A percentile compares a stretch with the other conserved stretches of the same genome.
Conservation (phyloP, 2,888 invertebrate genomes). For the Vandiemenella viatica region DNA sequence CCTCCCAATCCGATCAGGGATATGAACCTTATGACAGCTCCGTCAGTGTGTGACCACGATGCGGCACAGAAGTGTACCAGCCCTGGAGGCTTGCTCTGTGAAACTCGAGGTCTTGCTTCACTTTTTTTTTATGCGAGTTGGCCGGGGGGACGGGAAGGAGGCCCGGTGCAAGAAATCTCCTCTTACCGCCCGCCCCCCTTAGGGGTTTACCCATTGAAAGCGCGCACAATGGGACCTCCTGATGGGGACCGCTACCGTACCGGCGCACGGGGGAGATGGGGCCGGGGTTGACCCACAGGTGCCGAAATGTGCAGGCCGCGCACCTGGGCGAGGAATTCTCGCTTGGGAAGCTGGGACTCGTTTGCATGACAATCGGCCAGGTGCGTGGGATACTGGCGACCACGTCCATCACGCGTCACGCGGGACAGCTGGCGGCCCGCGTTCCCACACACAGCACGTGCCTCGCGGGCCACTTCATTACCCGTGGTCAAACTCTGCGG, state of each 20-base stretch:
- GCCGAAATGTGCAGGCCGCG: background rate
- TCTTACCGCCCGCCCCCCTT: background rate
- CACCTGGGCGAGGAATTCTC: background rate
- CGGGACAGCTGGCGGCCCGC: background rate
- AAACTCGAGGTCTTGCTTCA: background rate
- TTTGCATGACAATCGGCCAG: background rate
- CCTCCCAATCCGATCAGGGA: too few relatives aligned
- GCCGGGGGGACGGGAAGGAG: background rate
- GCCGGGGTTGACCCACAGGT: background rate
- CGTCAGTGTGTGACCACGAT: background rate
- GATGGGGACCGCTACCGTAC: background rate
- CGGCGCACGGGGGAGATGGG: background rate
- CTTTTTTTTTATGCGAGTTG: too few relatives aligned
- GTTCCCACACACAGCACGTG: background rate
- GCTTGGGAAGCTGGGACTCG: background rate
- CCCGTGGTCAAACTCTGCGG: too few relatives aligned
- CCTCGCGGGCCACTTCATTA: too few relatives aligned
- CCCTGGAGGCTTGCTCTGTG: background rate
- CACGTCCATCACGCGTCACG: background rate
- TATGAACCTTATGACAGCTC: too few relatives aligned
- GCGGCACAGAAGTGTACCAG: background rate
- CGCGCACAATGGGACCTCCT: background rate
- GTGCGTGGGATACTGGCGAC: background rate
- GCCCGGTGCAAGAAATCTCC: background rate
- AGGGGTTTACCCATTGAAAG: background rate